Conservation (phyloP, 2,888 invertebrate genomes). For the Eubasilissa splendida region DNA sequence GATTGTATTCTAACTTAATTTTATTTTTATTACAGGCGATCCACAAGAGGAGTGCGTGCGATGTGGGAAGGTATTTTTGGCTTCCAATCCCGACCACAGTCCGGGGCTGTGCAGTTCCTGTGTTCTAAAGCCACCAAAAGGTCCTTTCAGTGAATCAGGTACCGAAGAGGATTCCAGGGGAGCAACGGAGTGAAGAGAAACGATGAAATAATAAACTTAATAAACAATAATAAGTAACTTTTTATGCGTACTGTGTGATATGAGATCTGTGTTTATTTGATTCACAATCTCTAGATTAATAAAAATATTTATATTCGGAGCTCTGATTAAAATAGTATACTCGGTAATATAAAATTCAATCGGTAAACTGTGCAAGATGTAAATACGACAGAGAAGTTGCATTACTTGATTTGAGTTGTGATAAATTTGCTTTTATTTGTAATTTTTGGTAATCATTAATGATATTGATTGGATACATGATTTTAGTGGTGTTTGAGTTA, state of each 20-base stretch:
- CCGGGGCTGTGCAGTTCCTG: slow-evolving; percentile 65
- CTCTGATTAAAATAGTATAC: not conserved
- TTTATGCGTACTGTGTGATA: slow-evolving; percentile 32
- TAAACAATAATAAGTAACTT: not conserved
- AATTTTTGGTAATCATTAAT: no score
- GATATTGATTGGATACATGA: no score
- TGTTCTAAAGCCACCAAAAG: slow-evolving; percentile 54
- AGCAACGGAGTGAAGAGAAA: slow-evolving; percentile 52
- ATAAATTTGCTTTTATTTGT: no score
- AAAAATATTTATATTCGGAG: slow-evolving; percentile 22
- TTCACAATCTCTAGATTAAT: slow-evolving; percentile 9
- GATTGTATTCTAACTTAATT: not conserved
- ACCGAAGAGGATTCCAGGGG: slow-evolving; percentile 64
- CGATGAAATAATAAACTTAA: not conserved
- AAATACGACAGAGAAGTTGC: no score
- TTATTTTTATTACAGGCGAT: slow-evolving; percentile 67
- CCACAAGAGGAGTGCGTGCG: slow-evolving; percentile 75
- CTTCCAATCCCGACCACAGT: slow-evolving; percentile 62
- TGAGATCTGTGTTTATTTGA: slow-evolving; percentile 10
- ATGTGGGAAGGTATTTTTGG: slow-evolving; percentile 73
- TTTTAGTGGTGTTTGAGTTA: no score
- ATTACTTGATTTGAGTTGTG: no score
- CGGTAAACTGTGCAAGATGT: not conserved
- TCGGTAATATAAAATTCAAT: slow-evolving; percentile 3
- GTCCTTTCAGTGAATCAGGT: slow-evolving; percentile 61